phyloP scores from a whole-genome alignment of 1,140 invertebrate species.

The Anoplophora glabripennis region DNA sequence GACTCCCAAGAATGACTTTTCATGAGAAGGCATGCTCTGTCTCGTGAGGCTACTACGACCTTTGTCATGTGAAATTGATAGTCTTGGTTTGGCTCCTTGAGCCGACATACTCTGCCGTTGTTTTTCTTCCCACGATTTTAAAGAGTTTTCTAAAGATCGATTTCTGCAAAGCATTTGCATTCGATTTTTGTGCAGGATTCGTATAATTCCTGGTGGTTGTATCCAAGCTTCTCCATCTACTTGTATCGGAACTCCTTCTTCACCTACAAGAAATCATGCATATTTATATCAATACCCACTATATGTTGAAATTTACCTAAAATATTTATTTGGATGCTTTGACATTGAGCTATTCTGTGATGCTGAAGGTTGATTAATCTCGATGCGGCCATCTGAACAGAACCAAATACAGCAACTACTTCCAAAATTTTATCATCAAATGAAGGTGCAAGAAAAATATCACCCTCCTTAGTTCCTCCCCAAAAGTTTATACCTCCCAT shows the following conservation, averaged over 20 bases:
- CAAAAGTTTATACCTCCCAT: constrained; percentile 99
- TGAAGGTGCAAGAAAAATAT: constrained; percentile 81
- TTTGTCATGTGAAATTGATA: constrained; percentile 44
- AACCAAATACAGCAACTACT: constrained; percentile 95
- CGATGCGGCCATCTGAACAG: constrained; percentile 95
- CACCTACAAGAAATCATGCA: constrained; percentile 48
- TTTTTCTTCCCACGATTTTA: constrained; percentile 93
- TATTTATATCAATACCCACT: neutral
- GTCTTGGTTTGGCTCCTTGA: constrained; percentile 39
- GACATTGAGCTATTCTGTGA: constrained; percentile 95
- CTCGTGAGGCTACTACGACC: constrained; percentile 41
- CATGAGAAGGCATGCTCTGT: constrained; percentile 44
- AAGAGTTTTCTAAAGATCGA: constrained; percentile 81
- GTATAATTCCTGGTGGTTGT: constrained; percentile 93
- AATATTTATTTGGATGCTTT: constrained; percentile 93
- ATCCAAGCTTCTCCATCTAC: constrained; percentile 98
- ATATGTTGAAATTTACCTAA: constrained; percentile 56
- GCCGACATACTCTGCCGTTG: constrained; percentile 63
- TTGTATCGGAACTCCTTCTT: constrained; percentile 85
- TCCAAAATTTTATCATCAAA: constrained; percentile 93
- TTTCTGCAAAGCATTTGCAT: constrained; percentile 94
- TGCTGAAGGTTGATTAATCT: constrained; percentile 92
- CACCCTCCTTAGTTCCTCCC: constrained; percentile 88
- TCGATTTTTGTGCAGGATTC: constrained; percentile 94
- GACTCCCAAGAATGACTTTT: constrained; percentile 44